Evolutionary conservation across 2,888 invertebrate genomes (phyloP).

Genomic region (Aphidius colemani): DNA sequence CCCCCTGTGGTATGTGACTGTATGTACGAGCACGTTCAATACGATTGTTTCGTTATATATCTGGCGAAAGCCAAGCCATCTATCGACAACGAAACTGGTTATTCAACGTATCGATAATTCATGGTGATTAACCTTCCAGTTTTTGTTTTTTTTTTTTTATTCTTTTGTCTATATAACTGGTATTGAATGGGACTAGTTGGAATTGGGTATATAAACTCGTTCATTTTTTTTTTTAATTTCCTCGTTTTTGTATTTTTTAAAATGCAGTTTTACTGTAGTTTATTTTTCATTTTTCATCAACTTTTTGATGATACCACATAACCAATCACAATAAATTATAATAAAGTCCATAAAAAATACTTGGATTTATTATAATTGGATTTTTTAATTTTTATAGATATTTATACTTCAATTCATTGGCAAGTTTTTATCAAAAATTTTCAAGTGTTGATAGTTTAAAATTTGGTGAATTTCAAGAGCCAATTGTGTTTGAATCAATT

Average conservation of each 20-base stretch:
- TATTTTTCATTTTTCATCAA: too few relatives aligned
- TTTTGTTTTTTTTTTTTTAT: neutral
- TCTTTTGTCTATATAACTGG: too few relatives aligned
- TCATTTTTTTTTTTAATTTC: neutral
- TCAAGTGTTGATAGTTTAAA: conserved; percentile 47
- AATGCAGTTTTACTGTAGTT: too few relatives aligned
- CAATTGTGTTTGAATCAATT: conserved; percentile 51
- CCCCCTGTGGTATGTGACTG: neutral
- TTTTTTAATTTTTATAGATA: conserved; percentile 46
- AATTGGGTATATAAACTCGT: neutral
- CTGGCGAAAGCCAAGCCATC: neutral
- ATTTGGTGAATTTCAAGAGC: conserved; percentile 45
- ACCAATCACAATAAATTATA: neutral
- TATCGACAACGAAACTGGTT: conserved; percentile 1
- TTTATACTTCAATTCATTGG: conserved; percentile 57
- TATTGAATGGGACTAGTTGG: neutral
- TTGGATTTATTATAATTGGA: neutral
- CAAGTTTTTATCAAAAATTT: conserved; percentile 55
- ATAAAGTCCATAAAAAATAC: neutral
- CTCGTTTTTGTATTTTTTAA: too few relatives aligned
- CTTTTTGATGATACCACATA: neutral
- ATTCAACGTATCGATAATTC: conserved; percentile 2
- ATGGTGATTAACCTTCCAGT: neutral
- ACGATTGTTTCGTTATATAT: neutral
- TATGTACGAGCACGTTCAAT: neutral